Conservation (phyloP, 2,888 invertebrate species). For the Dryadula phaetusa region DNA sequence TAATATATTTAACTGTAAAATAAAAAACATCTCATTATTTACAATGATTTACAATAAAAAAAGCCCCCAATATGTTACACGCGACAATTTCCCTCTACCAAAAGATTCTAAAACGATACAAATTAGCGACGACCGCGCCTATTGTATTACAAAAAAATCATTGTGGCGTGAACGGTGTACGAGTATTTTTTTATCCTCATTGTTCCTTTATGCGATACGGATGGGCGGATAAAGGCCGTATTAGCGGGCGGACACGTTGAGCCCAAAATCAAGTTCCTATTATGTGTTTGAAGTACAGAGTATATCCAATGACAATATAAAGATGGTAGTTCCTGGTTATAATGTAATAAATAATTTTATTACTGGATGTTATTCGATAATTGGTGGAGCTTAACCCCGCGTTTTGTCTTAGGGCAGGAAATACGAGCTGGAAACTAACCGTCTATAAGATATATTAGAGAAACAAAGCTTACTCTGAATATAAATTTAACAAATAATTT, state of each 20-base stretch:
- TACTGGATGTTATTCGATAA: too few species aligned
- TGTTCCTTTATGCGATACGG: conserved; percentile 29
- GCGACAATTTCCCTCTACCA: neutral
- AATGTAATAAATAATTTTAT: neutral
- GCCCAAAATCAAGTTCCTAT: conserved; percentile 37
- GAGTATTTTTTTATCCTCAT: conserved; percentile 35
- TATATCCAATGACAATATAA: conserved; percentile 14
- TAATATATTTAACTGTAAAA: too few species aligned
- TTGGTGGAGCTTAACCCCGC: too few species aligned
- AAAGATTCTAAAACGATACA: neutral
- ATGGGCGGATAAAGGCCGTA: conserved; percentile 31
- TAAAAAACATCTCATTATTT: too few species aligned
- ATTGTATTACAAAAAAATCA: conserved; percentile 33
- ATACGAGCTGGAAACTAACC: too few species aligned
- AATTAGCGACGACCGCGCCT: conserved; percentile 16
- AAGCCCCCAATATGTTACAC: conserved; percentile 25
- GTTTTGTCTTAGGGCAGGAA: too few species aligned
- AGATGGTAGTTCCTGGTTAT: neutral
- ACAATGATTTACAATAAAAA: too few species aligned
- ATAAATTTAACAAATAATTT: too few species aligned
- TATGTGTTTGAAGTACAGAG: conserved; percentile 26
- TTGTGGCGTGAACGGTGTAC: conserved; percentile 21
- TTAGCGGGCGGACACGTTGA: conserved; percentile 38
- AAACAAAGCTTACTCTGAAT: too few species aligned
- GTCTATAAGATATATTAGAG: too few species aligned